Evolutionary conservation across 2,888 invertebrate genomes (phyloP).

Genomic region (Bugulina stolonifera): DNA sequence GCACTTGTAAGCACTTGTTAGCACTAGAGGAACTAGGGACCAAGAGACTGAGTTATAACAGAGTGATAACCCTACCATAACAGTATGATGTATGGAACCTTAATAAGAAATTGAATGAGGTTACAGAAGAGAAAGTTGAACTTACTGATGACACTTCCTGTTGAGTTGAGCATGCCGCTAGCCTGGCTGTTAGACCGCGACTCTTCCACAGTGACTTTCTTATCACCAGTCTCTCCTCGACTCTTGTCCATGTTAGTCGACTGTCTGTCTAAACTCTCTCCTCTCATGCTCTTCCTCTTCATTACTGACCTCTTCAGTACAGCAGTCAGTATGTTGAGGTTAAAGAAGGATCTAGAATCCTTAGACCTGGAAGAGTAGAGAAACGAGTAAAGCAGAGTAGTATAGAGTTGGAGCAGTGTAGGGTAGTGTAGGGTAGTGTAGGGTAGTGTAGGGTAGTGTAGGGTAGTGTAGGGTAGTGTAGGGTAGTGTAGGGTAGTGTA

Average conservation of each 20-base stretch:
- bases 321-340: slow-evolving; percentile 40
- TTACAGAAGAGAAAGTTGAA: background rate
- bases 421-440: slow-evolving; percentile 28
- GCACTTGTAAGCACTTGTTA: too few relatives aligned
- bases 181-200: slow-evolving; percentile 48
- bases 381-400: slow-evolving; percentile 28
- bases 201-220: slow-evolving; percentile 34
- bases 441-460: slow-evolving; percentile 28
- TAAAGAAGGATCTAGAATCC: slow-evolving; percentile 44
- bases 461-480: slow-evolving; percentile 28
- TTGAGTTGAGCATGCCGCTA: slow-evolving; percentile 19
- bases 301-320: slow-evolving; percentile 43
- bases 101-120: too few relatives aligned
- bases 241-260: slow-evolving; percentile 32
- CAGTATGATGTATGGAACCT: too few relatives aligned
- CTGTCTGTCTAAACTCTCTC: slow-evolving; percentile 38
- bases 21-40: too few relatives aligned
- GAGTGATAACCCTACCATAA: too few relatives aligned
- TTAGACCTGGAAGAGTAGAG: slow-evolving; percentile 37
- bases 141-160: slow-evolving; percentile 26
- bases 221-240: slow-evolving; percentile 26
- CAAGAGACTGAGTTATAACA: too few relatives aligned
- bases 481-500: slow-evolving; percentile 28
- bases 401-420: slow-evolving; percentile 28
- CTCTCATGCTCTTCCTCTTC: slow-evolving; percentile 38